A percentile compares a stretch with the other conserved stretches of the same genome.
These are phyloP conservation scores for Cylas formicarius DNA, from an alignment of 1,140 invertebrate genomes.

Conservation along the genomic window DNA sequence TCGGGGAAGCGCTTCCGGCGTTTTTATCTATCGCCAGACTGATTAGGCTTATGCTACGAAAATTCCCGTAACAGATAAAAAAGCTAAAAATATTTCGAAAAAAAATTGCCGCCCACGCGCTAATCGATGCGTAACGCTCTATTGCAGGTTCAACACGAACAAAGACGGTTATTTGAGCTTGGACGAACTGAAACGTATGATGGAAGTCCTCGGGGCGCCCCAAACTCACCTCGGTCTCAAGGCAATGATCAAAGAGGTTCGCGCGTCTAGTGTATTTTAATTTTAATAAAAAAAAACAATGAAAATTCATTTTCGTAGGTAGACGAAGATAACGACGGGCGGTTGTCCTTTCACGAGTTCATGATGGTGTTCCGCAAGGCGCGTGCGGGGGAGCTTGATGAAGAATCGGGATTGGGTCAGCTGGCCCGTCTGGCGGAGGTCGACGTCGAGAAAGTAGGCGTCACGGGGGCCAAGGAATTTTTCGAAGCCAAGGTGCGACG, in stretches of 20 bases:
- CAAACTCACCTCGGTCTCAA: conserved; percentile 92
- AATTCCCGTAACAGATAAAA: too few species aligned
- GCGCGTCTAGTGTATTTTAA: background rate
- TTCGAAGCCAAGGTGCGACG: conserved; percentile 77
- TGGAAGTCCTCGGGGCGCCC: conserved; percentile 90
- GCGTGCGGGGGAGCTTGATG: conserved; percentile 71
- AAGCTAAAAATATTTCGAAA: background rate
- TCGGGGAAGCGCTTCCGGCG: too few species aligned
- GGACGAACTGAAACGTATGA: conserved; percentile 87
- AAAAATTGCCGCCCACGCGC: conserved; percentile 1
- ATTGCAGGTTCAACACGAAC: conserved; percentile 80
- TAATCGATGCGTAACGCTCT: conserved; percentile 5
- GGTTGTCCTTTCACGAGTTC: conserved; percentile 89
- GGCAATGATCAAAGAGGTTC: conserved; percentile 82
- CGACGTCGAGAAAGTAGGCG: conserved; percentile 81
- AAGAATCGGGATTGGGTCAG: conserved; percentile 74
- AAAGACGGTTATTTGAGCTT: conserved; percentile 83
- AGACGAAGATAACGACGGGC: conserved; percentile 83
- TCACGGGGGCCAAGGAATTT: conserved; percentile 82
- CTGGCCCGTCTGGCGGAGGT: conserved; percentile 79
- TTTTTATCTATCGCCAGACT: too few species aligned
- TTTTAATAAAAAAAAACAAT: too few species aligned
- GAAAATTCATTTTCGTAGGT: conserved; percentile 37
- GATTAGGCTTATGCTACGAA: too few species aligned
- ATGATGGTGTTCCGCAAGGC: conserved; percentile 83